Base-by-base conservation (phyloP, 2,888 invertebrate genomes). In the Scrobipalpa atriplicella region DNA sequence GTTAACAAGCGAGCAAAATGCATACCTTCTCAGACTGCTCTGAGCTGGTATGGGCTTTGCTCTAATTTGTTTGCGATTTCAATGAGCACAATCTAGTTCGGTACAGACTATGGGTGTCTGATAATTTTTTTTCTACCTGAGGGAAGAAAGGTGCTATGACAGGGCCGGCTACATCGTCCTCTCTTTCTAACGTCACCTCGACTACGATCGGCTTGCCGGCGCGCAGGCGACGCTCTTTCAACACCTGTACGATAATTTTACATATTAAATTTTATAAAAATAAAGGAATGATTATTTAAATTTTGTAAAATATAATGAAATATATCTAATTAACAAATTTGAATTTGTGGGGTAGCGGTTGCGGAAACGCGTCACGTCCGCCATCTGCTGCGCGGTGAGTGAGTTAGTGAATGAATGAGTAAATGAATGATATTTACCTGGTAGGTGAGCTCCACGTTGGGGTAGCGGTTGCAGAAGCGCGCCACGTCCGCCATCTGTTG, bases 271-370 rank as follows among this genome's bases (percentile, higher is more conserved):
- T n/a, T n/a, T n/a, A n/a, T n/a, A n/a, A n/a, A n/a, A n/a, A n/a
- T n/a, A n/a, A n/a, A n/a, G n/a, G n/a, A n/a, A n/a, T n/a, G n/a
- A n/a, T n/a, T n/a, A n/a, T n/a, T n/a, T n/a, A n/a, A n/a, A n/a
- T n/a, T n/a, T n/a, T n/a, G n/a, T n/a, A n/a, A n/a, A n/a, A n/a
- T n/a, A n/a, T n/a, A n/a, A n/a, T n/a, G n/a, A n/a, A n/a, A n/a
- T n/a, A n/a, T n/a, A n/a, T n/a, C n/a, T n/a, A n/a, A n/a, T n/a
- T n/a, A n/a, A n/a, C n/a, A n/a, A n/a, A n/a, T n/a, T n/a, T n/a
- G n/a, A 99, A 95, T 82, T 99, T 99, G 99, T 99, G 0, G 99
- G 99, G 87, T 99, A 99, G 18, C 99, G 94, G 92, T 99, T 99
- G 86, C 99, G 99, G 94, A 99, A 99, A 51, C 98, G 94, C 0